Evolutionary conservation across 1,140 invertebrate genomes (phyloP).

Genomic region (Littorina saxatilis): DNA sequence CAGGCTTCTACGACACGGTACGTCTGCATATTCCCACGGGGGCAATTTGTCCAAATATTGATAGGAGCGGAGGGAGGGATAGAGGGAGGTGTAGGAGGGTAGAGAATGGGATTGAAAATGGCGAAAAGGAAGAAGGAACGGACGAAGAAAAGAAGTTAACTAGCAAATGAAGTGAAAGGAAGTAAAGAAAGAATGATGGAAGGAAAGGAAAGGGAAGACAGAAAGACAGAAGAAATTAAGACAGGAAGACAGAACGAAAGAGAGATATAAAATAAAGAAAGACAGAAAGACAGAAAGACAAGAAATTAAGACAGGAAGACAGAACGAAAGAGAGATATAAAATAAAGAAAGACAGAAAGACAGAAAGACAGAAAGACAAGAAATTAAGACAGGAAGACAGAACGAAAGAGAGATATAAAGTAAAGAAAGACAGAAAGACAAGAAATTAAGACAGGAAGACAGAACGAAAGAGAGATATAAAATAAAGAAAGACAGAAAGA

Average conservation of each 20-base stretch:
- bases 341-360: too few relatives aligned
- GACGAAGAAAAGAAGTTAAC: background rate
- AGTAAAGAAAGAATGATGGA: background rate
- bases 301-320: conserved; percentile 17
- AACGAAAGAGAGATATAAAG: too few relatives aligned
- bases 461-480: too few relatives aligned
- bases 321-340: too few relatives aligned
- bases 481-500: conserved; percentile 20
- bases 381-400: conserved; percentile 14
- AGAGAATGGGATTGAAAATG: background rate
- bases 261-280: conserved; percentile 6
- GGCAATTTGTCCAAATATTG: too few relatives aligned
- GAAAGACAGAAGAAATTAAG: too few relatives aligned
- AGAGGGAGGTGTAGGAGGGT: background rate
- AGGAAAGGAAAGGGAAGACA: background rate
- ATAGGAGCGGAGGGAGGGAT: conserved; percentile 25
- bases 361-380: too few relatives aligned
- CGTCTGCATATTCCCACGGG: too few relatives aligned
- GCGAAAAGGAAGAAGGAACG: conserved; percentile 1
- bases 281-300: conserved; percentile 38
- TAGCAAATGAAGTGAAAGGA: conserved; percentile 31
- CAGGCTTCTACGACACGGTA: too few relatives aligned
- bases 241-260: conserved; percentile 30
- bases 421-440: too few relatives aligned
- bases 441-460: conserved; percentile 13